Percentiles rank a stretch among this genome's conserved stretches.
These are phyloP conservation scores for Numenius phaeopus DNA, from an alignment of 2,797 vertebrate species.

Conservation along the genomic window DNA sequence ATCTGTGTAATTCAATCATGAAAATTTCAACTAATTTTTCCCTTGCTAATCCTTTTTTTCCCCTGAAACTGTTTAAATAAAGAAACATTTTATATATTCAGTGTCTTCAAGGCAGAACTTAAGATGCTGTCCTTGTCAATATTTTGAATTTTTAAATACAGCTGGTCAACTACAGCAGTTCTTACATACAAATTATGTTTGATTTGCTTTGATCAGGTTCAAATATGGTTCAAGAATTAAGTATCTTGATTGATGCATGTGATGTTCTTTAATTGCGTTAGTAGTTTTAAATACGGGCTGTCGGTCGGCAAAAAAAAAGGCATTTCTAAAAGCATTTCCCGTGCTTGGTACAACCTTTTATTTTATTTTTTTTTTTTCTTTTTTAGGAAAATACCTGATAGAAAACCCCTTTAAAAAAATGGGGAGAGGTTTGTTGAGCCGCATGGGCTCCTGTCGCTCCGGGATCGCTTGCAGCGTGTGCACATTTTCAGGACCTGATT, in stretches of 20 bases:
- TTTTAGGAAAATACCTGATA: not conserved
- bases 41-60: not conserved
- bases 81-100: not conserved
- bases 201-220: not conserved
- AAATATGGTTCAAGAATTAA: not conserved
- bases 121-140: not conserved
- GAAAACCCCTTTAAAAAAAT: not conserved
- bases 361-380: not conserved
- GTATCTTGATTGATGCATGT: not conserved
- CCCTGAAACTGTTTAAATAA: not conserved
- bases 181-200: not conserved
- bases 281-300: not conserved
- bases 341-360: not conserved
- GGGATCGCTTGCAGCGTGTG: not conserved
- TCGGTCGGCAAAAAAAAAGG: not conserved
- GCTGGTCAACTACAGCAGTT: not conserved
- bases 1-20: not conserved
- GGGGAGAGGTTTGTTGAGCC: not conserved
- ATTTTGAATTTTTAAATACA: not conserved
- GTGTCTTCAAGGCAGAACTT: not conserved
- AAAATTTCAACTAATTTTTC: not conserved
- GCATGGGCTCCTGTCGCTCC: not conserved
- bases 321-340: not conserved
- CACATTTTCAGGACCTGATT: not conserved
- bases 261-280: not conserved